phyloP scores from a whole-genome alignment of 1,140 invertebrate genomes.

The Propsilocerus akamusi region DNA sequence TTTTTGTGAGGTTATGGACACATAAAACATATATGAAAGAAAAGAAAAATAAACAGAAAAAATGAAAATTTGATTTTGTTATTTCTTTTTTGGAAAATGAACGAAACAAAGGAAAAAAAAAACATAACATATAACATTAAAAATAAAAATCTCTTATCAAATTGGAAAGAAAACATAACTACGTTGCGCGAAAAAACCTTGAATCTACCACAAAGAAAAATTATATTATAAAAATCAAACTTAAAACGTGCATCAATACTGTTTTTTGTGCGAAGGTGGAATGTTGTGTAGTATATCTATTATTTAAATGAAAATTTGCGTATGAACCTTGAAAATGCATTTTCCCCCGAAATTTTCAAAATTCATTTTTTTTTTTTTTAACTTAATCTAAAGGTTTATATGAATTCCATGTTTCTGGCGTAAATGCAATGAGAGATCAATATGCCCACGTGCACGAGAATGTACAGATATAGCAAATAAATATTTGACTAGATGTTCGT shows the following conservation, averaged over 20 bases:
- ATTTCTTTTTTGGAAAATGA: background rate
- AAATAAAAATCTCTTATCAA: background rate
- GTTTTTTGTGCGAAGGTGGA: too few species aligned
- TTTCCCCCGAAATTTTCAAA: too few species aligned
- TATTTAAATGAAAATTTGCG: too few species aligned
- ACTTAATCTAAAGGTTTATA: too few species aligned
- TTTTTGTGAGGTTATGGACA: too few species aligned
- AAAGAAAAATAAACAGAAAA: slow-evolving; percentile 3
- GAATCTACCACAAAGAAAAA: too few species aligned
- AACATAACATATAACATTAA: background rate
- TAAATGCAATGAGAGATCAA: slow-evolving; percentile 21
- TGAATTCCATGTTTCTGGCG: slow-evolving; percentile 23
- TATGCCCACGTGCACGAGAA: slow-evolving; percentile 23
- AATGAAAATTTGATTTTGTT: background rate
- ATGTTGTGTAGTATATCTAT: too few species aligned
- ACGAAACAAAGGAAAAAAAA: background rate
- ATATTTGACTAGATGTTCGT: too few species aligned
- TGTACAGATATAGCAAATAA: slow-evolving; percentile 18
- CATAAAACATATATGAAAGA: slow-evolving; percentile 1
- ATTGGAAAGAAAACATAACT: background rate
- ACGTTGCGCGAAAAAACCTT: too few species aligned
- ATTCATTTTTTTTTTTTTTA: too few species aligned
- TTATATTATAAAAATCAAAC: background rate
- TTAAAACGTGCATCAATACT: background rate
- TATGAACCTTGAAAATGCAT: too few species aligned